phyloP scores from a whole-genome alignment of 2,113 vertebrate genomes.

The Ceyx margarethae region DNA sequence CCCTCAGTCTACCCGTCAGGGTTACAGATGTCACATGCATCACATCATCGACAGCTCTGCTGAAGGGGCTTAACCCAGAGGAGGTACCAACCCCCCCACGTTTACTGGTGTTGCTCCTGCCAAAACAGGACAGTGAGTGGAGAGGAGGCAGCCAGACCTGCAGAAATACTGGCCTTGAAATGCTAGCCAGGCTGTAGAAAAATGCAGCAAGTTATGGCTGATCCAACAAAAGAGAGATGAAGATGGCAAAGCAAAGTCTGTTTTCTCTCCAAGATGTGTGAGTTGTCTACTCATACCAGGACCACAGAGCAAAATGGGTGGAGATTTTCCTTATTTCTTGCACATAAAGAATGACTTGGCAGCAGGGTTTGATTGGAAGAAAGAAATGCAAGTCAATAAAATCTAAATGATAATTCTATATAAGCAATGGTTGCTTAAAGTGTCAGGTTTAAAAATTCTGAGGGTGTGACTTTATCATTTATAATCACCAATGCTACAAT shows the following conservation, averaged over 20 bases:
- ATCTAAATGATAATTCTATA: neutral
- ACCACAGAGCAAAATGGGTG: neutral
- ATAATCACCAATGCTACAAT: neutral
- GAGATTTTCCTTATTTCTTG: neutral
- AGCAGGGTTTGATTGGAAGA: neutral
- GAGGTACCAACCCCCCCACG: neutral
- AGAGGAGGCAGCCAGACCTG: neutral
- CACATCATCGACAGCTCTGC: neutral
- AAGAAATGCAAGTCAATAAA: neutral
- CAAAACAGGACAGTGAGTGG: neutral
- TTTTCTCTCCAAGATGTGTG: neutral
- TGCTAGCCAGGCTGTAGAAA: constrained; percentile 8
- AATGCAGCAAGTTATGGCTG: constrained; percentile 7
- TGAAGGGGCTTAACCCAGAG: neutral
- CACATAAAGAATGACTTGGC: neutral
- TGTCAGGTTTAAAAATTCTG: neutral
- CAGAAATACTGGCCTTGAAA: constrained; percentile 8
- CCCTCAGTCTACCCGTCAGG: neutral
- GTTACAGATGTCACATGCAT: neutral
- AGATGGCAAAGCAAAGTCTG: neutral
- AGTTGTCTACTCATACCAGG: neutral
- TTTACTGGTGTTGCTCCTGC: neutral
- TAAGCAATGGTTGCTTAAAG: neutral
- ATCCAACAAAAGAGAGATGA: constrained; percentile 13
- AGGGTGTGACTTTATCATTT: neutral